Evolutionary conservation across 2,797 vertebrate genomes (phyloP).

Genomic region (Coccyzus lansbergi): DNA sequence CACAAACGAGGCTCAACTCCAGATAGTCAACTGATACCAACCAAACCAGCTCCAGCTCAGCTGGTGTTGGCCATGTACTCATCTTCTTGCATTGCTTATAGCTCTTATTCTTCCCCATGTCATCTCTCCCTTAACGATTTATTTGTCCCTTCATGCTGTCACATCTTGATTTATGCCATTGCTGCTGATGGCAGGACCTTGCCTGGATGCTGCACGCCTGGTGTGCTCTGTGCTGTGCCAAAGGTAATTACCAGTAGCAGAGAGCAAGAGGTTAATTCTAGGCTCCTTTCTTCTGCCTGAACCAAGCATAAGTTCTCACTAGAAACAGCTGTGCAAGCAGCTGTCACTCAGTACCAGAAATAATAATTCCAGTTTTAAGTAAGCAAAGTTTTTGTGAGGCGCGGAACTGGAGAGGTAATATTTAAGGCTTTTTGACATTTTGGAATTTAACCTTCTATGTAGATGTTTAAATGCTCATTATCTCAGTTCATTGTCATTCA

Average conservation of each 20-base stretch:
- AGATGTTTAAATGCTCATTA: not conserved
- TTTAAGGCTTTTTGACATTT: not conserved
- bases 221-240: not conserved
- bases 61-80: accelerated
- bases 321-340: not conserved
- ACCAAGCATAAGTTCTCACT: not conserved
- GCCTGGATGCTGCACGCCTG: not conserved
- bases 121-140: not conserved
- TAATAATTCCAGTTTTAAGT: not conserved
- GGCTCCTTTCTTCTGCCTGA: not conserved
- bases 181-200: not conserved
- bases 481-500: not conserved
- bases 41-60: not conserved
- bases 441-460: not conserved
- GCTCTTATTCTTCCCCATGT: not conserved
- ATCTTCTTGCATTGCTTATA: not conserved
- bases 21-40: not conserved
- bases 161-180: constrained; percentile 24
- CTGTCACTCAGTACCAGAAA: not conserved
- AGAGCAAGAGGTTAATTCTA: constrained; percentile 33
- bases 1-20: not conserved
- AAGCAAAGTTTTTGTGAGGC: not conserved
- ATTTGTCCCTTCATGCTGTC: constrained; percentile 1
- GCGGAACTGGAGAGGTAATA: not conserved
- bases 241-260: constrained; percentile 37